These are phyloP conservation scores for Pilophorus perplexus DNA, from an alignment of 2,888 invertebrate species.

Conservation along the genomic window DNA sequence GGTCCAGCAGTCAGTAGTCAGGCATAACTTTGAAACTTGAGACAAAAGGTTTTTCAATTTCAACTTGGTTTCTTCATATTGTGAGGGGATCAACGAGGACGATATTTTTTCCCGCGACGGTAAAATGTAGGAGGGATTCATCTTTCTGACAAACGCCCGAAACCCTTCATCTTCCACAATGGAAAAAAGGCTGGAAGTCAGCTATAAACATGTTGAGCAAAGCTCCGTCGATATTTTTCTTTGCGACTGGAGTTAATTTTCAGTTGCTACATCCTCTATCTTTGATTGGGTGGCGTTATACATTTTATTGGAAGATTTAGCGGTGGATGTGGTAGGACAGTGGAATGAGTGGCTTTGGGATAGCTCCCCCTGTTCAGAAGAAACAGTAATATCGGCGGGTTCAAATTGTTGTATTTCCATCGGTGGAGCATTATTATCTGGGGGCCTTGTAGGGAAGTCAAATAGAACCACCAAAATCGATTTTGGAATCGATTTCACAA, in stretches of 20 bases:
- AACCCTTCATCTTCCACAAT: conserved; percentile 51
- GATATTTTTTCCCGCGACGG: conserved; percentile 49
- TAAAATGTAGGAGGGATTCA: conserved; percentile 50
- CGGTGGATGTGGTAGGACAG: too few relatives aligned
- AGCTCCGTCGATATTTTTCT: conserved; percentile 48
- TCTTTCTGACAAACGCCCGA: conserved; percentile 48
- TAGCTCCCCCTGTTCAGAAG: too few relatives aligned
- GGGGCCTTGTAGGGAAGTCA: too few relatives aligned
- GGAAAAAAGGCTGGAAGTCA: conserved; percentile 50
- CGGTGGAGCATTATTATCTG: not conserved
- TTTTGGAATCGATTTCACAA: too few relatives aligned
- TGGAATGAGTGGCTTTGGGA: too few relatives aligned
- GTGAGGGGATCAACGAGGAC: conserved; percentile 47
- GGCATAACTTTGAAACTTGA: not conserved
- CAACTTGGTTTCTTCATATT: conserved; percentile 43
- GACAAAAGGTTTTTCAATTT: conserved; percentile 13
- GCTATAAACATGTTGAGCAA: conserved; percentile 49
- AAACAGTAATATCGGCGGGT: too few relatives aligned
- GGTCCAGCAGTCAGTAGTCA: conserved; percentile 35
- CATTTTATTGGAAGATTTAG: not conserved
- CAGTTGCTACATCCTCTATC: not conserved
- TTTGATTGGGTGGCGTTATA: not conserved
- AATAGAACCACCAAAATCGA: too few relatives aligned
- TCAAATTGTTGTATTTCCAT: too few relatives aligned
- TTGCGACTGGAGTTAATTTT: conserved; percentile 45